These are phyloP conservation scores for Macroglossus sobrinus DNA, from an alignment of 2,113 vertebrate species.

Conservation along the genomic window DNA sequence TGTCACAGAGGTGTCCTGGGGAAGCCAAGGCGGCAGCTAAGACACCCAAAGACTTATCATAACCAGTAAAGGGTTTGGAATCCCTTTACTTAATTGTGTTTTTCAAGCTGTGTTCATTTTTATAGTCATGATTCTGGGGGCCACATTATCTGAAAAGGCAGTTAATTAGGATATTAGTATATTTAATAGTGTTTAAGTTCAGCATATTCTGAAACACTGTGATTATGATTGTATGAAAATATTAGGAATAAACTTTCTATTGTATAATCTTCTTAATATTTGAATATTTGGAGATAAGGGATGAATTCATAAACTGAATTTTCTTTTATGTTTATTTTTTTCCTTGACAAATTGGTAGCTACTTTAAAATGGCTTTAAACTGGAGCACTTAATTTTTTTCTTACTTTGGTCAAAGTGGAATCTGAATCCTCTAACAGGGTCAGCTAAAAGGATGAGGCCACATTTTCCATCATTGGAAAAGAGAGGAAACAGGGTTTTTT, in stretches of 20 bases:
- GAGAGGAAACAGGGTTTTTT: not conserved
- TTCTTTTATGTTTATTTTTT: not conserved
- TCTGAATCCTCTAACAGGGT: not conserved
- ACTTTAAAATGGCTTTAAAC: not conserved
- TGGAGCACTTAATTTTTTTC: not conserved
- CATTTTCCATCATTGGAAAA: not conserved
- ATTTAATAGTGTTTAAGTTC: not conserved
- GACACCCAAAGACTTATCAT: not conserved
- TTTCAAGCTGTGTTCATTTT: not conserved
- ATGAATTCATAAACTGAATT: not conserved
- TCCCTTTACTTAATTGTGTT: not conserved
- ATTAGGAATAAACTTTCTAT: not conserved
- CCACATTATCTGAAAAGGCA: not conserved
- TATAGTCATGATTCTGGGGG: not conserved
- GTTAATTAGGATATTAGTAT: not conserved
- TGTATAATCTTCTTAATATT: not conserved
- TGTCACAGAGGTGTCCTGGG: not conserved
- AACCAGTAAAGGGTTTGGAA: not conserved
- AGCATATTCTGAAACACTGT: conserved; percentile 23
- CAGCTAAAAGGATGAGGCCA: not conserved
- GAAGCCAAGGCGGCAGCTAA: not conserved
- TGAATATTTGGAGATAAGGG: not conserved
- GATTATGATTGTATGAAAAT: not conserved
- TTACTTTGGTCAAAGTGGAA: not conserved
- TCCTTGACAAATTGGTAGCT: not conserved